Evolutionary conservation across 2,113 vertebrate species (phyloP).

Genomic region (Leptobrachium leishanense): DNA sequence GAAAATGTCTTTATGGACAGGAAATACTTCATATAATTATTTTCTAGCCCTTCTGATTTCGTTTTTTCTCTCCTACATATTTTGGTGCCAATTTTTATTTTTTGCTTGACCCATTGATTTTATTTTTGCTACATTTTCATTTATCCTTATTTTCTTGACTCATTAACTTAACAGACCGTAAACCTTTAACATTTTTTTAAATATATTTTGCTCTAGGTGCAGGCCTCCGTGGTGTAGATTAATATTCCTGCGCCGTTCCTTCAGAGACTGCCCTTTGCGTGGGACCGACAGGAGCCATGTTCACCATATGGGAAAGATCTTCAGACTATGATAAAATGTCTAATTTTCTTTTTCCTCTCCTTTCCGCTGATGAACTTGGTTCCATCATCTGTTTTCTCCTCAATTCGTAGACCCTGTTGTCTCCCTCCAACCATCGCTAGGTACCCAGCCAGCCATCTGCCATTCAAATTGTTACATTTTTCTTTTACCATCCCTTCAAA

Average conservation of each 20-base stretch:
- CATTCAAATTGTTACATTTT: neutral
- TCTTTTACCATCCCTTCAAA: neutral
- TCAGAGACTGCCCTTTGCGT: slow-evolving; percentile 12
- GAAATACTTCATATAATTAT: neutral
- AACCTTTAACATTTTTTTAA: too few species aligned
- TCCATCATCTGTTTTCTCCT: neutral
- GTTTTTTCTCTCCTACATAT: neutral
- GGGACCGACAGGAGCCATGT: neutral
- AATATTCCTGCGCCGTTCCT: neutral
- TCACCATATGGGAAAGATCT: slow-evolving; percentile 10
- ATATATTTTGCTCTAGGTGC: too few species aligned
- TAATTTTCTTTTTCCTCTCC: neutral
- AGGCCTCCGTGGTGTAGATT: neutral
- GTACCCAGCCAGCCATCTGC: neutral
- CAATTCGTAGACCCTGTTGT: neutral
- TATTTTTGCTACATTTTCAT: neutral
- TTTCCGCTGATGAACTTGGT: neutral
- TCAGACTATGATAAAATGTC: slow-evolving; percentile 13
- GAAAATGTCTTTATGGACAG: neutral
- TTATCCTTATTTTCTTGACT: neutral
- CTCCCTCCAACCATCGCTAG: neutral
- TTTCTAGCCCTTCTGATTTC: neutral
- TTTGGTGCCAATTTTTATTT: neutral
- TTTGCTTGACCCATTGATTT: neutral
- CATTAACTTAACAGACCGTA: too few species aligned